A percentile compares a stretch with the other conserved stretches of the same genome.
Evolutionary conservation across 2,797 vertebrate genomes (phyloP).

Genomic region (Manis javanica): DNA sequence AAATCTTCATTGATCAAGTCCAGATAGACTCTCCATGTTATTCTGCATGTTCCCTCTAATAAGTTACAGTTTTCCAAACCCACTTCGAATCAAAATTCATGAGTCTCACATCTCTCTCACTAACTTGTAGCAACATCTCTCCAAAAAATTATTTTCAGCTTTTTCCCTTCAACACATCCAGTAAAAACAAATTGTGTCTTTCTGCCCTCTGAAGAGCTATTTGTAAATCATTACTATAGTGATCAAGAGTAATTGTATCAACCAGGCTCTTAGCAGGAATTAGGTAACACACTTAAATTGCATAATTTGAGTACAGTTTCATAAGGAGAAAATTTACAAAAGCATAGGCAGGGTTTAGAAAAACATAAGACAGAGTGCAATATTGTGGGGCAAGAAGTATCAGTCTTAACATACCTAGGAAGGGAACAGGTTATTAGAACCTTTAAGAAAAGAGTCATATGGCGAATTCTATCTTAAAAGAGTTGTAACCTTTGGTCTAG

Average conservation of each 20-base stretch:
- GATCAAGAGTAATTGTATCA: background rate
- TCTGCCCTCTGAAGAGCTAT: background rate
- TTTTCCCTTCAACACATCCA: background rate
- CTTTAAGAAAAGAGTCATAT: background rate
- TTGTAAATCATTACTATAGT: background rate
- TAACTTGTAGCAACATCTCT: background rate
- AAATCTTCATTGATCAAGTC: background rate
- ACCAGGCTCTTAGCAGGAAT: background rate
- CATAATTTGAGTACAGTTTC: background rate
- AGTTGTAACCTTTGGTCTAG: background rate
- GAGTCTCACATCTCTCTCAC: background rate
- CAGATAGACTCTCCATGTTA: background rate
- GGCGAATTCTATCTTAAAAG: background rate
- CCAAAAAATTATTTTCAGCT: background rate
- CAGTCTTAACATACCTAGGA: too few species aligned
- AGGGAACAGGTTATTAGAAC: background rate
- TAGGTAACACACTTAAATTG: background rate
- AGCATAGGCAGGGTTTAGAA: background rate
- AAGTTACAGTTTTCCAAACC: background rate
- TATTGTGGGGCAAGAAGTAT: background rate
- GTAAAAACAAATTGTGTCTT: background rate
- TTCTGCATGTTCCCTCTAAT: background rate
- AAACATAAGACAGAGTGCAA: background rate
- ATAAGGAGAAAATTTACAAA: background rate
- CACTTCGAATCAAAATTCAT: background rate